These are phyloP conservation scores for Sebastes reedi DNA, from an alignment of 2,797 vertebrate genomes.

Conservation along the genomic window DNA sequence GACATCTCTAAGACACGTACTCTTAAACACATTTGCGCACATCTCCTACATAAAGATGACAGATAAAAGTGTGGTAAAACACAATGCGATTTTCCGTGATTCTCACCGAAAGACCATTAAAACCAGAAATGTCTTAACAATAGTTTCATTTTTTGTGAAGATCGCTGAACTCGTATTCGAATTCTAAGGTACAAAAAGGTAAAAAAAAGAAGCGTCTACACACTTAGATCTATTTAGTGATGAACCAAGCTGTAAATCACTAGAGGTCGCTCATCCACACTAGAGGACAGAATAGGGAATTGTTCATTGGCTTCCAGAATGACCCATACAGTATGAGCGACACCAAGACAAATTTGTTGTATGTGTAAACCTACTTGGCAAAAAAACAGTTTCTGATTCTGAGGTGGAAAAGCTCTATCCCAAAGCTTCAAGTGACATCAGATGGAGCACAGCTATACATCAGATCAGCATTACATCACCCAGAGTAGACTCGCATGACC, in stretches of 20 bases:
- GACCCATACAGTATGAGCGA: neutral
- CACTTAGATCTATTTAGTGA: neutral
- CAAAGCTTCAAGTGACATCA: neutral
- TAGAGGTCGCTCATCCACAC: neutral
- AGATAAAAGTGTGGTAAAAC: neutral
- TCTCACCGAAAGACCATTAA: neutral
- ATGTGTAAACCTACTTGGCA: neutral
- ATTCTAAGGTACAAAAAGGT: neutral
- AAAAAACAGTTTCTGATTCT: neutral
- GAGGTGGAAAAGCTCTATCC: no score
- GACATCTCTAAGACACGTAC: neutral
- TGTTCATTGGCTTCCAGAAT: neutral
- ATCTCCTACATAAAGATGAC: neutral
- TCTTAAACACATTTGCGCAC: neutral
- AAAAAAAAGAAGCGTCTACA: neutral
- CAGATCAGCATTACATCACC: no score
- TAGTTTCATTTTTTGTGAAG: neutral
- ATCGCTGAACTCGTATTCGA: neutral
- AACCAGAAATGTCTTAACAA: neutral
- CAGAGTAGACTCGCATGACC: no score
- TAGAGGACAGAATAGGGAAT: neutral
- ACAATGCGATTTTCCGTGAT: neutral
- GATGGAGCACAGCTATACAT: neutral
- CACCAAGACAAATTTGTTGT: neutral
- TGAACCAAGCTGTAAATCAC: neutral